Evolutionary conservation across 2,888 invertebrate genomes (phyloP).

Genomic region (Tigriopus californicus): DNA sequence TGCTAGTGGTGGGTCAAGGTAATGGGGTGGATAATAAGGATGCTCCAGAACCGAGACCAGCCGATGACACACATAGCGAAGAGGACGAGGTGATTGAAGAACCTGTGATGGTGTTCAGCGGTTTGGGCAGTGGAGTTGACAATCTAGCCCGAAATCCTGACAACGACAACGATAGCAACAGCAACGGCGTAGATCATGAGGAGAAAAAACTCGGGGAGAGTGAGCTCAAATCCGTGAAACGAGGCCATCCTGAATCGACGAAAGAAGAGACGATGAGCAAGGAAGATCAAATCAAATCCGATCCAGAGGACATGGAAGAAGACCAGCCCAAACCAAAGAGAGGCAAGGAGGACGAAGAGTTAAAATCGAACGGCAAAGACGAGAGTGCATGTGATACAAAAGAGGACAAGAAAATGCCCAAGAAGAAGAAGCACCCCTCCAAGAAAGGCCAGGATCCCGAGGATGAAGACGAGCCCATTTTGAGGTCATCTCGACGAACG

Average conservation of each 20-base stretch:
- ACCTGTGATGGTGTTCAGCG: not conserved
- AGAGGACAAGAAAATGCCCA: slow-evolving; percentile 17
- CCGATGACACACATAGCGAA: not conserved
- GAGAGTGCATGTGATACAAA: slow-evolving; percentile 21
- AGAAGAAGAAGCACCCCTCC: slow-evolving; percentile 18
- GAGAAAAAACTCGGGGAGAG: not conserved
- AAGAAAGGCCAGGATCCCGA: not conserved
- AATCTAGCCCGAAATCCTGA: not conserved
- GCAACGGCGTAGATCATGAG: not conserved
- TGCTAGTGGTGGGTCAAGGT: slow-evolving; percentile 3
- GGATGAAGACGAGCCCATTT: slow-evolving; percentile 11
- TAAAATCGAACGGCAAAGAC: slow-evolving; percentile 13
- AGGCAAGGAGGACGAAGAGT: slow-evolving; percentile 17
- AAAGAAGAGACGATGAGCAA: not conserved
- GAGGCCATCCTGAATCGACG: not conserved
- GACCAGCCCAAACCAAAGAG: slow-evolving; percentile 8
- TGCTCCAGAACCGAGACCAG: not conserved
- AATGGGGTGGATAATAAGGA: slow-evolving; percentile 6
- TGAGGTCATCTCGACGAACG: slow-evolving; percentile 44
- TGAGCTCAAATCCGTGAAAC: not conserved
- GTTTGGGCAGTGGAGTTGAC: no score
- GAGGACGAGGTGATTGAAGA: not conserved
- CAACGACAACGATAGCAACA: not conserved
- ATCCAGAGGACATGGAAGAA: not conserved
- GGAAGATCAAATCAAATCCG: no score